Base-by-base conservation (phyloP, 2,113 vertebrate species). In the Grantiella picta region DNA sequence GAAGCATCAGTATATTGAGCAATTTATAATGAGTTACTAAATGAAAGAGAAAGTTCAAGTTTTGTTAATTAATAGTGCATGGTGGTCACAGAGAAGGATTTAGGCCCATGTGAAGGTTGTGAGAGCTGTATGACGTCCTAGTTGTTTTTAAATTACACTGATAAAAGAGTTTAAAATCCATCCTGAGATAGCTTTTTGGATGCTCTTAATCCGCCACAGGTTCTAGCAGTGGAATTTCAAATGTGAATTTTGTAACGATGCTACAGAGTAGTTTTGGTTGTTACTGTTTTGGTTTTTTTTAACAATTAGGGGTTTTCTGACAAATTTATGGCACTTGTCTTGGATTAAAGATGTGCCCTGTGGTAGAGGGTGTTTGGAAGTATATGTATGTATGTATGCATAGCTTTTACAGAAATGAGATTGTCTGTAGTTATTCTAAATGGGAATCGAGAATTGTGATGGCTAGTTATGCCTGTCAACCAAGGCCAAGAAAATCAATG, bases 231-330 rank as follows among this genome's bases (percentile, higher is more conserved):
- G 47, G 35, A 63, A 54, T 70, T 88, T 82, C 15, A 88, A 63
- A 66, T 19, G 5, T 64, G 50, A 66, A 18, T 15, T 44, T 10
- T 42, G 3, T 38, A 40, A 73, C 25, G 36, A 47, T 31, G 22
- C 9, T 28, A 75, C 8, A 5, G 24, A 36, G 27, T 18, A 59
- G 21, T 38, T 71, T 53, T 40, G 16, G 14, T 61, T 53, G 15
- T n/a, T 79, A 11, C 3, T 45, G 1, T 12, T 80, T n/a, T 27
- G 4, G 15, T 0, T 5, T 35, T 68, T 87, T 70, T 10, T 0
- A 71, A 47, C 29, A 44, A 53, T 24, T 50, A n/a, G 15, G 6
- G 35, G 21, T 90, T 89, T 89, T 64, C 56, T 75, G 36, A 53
- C 23, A 10, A 59, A 38, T 89, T 78, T 60, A 47, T 81, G 64